Evolutionary conservation across 2,797 vertebrate genomes (phyloP).

Genomic region (Odontamblyopus rebecca): DNA sequence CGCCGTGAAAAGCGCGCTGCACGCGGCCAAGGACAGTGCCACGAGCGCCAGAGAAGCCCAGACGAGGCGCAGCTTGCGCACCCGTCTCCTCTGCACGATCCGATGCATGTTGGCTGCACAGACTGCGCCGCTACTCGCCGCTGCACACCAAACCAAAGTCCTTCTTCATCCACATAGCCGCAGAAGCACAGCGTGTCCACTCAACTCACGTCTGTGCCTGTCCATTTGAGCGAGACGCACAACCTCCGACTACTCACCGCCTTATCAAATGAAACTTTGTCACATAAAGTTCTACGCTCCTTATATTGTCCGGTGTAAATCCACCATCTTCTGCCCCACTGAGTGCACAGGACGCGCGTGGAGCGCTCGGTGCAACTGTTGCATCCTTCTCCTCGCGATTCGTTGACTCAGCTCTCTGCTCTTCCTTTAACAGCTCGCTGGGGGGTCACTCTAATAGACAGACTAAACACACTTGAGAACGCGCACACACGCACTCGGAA

Average conservation of each 20-base stretch:
- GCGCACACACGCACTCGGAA: constrained; percentile 2
- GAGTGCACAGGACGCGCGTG: constrained; percentile 44
- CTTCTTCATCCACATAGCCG: constrained; percentile 62
- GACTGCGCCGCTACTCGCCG: constrained; percentile 56
- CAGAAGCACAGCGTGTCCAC: constrained; percentile 41
- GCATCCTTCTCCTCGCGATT: constrained; percentile 68
- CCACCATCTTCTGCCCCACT: constrained; percentile 50
- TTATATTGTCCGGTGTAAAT: constrained; percentile 34
- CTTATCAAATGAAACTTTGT: background rate
- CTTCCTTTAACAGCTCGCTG: constrained; percentile 68
- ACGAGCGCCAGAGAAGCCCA: constrained; percentile 78
- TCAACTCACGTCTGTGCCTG: constrained; percentile 44
- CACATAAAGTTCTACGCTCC: constrained; percentile 37
- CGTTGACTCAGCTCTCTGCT: constrained; percentile 73
- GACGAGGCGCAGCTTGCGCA: constrained; percentile 76
- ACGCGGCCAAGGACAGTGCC: constrained; percentile 78
- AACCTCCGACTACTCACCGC: background rate
- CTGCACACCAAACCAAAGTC: constrained; percentile 50
- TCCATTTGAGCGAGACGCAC: constrained; percentile 44
- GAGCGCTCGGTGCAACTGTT: constrained; percentile 64
- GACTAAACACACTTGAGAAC: constrained; percentile 31
- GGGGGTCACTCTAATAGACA: constrained; percentile 66
- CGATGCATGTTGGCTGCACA: constrained; percentile 76
- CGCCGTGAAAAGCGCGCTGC: constrained; percentile 80
- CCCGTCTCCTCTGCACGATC: constrained; percentile 79